These are phyloP conservation scores for Ambastaia sidthimunki DNA, from an alignment of 2,797 vertebrate genomes.

Conservation along the genomic window DNA sequence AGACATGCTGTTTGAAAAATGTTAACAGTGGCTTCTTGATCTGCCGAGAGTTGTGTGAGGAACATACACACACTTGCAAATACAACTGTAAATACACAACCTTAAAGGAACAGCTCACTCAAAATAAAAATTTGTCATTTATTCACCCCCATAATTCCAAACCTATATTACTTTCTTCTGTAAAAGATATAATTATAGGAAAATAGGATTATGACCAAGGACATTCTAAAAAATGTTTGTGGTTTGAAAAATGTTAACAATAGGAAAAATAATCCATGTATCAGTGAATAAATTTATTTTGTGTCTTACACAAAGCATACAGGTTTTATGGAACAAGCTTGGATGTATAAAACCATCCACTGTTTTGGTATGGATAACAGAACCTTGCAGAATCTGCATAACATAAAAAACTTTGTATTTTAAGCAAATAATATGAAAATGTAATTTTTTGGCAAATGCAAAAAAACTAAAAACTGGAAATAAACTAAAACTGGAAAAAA, in stretches of 20 bases:
- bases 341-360: no score
- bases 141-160: background rate
- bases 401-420: no score
- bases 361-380: no score
- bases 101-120: background rate
- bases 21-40: conserved; percentile 30
- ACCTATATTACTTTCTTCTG: background rate
- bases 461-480: no score
- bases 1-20: conserved; percentile 27
- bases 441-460: no score
- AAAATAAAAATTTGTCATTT: conserved; percentile 4
- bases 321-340: background rate
- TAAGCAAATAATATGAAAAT: no score
- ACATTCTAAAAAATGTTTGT: no score
- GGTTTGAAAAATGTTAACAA: background rate
- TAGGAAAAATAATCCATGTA: background rate
- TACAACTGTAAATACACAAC: conserved; percentile 1
- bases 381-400: no score
- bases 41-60: background rate
- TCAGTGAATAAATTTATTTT: background rate
- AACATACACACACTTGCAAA: background rate
- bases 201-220: background rate
- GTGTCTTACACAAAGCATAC: background rate
- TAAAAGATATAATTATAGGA: background rate
- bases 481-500: no score